A percentile compares a stretch with the other conserved stretches of the same genome.
phyloP scores from a whole-genome alignment of 2,797 vertebrate species.

The Hybognathus amarus region DNA sequence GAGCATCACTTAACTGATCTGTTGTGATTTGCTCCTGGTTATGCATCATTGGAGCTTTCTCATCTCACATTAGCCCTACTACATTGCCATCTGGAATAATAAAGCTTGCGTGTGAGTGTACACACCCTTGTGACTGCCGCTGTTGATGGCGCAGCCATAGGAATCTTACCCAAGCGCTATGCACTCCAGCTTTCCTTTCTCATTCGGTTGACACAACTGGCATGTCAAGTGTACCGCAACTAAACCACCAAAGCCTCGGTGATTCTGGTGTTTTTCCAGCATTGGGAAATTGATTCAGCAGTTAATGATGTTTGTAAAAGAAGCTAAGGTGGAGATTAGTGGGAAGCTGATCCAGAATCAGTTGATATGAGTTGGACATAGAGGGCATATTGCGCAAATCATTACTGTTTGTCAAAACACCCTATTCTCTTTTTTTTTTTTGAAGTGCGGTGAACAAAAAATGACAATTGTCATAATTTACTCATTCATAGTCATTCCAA shows the following conservation, averaged over 20 bases:
- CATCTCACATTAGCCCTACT: constrained; percentile 76
- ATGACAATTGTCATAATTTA: background rate
- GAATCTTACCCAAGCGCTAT: constrained; percentile 75
- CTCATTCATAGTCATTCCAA: background rate
- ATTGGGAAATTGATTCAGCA: constrained; percentile 34
- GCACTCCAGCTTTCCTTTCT: constrained; percentile 80
- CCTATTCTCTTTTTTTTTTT: background rate
- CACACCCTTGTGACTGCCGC: constrained; percentile 69
- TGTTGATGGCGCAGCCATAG: constrained; percentile 79
- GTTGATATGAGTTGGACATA: constrained; percentile 3
- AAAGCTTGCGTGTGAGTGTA: constrained; percentile 70
- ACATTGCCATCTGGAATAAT: constrained; percentile 79
- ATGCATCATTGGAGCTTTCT: constrained; percentile 78
- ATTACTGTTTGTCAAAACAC: background rate
- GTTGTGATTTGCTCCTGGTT: constrained; percentile 79
- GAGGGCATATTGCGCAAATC: background rate
- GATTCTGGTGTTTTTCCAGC: constrained; percentile 31
- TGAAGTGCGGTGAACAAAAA: background rate
- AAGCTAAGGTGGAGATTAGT: constrained; percentile 24
- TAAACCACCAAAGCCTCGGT: constrained; percentile 57
- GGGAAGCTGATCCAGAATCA: constrained; percentile 26
- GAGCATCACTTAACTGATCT: constrained; percentile 81
- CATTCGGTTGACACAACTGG: constrained; percentile 76
- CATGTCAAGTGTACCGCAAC: constrained; percentile 75
- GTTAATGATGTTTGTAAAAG: constrained; percentile 54